Percentiles rank a stretch among this genome's conserved stretches.
Conservation (phyloP, 2,888 invertebrate genomes). For the Lingula anatina region DNA sequence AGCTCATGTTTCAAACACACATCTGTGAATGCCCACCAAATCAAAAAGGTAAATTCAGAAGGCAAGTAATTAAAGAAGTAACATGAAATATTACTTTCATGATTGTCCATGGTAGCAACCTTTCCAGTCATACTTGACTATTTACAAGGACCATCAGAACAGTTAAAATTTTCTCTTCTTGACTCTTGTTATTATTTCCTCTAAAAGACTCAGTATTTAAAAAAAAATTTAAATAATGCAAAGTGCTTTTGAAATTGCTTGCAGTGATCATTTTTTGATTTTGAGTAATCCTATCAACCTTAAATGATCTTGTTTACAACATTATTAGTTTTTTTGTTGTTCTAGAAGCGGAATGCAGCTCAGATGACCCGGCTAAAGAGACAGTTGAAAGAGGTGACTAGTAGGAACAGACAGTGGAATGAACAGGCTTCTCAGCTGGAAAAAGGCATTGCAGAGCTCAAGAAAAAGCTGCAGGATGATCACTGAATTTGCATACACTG, state of each 20-base stretch:
- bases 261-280: not conserved
- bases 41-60: too few species aligned
- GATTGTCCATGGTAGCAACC: too few species aligned
- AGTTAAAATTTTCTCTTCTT: too few species aligned
- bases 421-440: conserved; percentile 21
- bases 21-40: too few species aligned
- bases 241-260: too few species aligned
- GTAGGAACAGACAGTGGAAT: conserved; percentile 21
- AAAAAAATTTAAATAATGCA: conserved; percentile 9
- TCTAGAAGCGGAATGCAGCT: conserved; percentile 34
- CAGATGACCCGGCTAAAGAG: conserved; percentile 29
- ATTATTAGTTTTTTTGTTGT: conserved; percentile 2
- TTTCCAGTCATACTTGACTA: too few species aligned
- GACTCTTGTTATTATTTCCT: not conserved
- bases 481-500: too few species aligned
- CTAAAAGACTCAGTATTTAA: not conserved
- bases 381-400: conserved; percentile 27
- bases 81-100: too few species aligned
- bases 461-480: conserved; percentile 10
- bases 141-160: too few species aligned
- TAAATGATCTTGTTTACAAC: not conserved
- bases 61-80: too few species aligned
- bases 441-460: conserved; percentile 13
- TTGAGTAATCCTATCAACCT: not conserved
- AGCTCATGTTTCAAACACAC: too few species aligned